phyloP scores from a whole-genome alignment of 2,113 vertebrate species.

The Pseudorectes ferrugineus region DNA sequence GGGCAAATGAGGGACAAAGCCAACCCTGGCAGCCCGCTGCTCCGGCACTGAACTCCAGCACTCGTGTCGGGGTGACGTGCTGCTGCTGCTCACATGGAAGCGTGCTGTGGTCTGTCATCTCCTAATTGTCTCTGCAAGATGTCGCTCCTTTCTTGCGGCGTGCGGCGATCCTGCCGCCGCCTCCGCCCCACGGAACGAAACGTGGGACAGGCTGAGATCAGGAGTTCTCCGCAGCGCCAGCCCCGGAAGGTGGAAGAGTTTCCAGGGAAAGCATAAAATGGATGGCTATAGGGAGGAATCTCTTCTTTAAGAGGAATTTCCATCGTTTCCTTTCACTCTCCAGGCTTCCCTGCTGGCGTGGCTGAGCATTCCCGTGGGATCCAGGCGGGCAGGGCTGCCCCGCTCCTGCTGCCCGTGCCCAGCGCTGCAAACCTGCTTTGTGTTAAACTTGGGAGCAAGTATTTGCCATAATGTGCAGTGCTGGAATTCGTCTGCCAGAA shows the following conservation, averaged over 20 bases:
- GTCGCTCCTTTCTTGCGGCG: not conserved
- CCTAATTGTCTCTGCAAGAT: not conserved
- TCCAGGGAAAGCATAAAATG: not conserved
- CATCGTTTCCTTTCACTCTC: rapidly evolving
- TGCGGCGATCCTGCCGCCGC: not conserved
- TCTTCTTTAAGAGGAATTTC: not conserved
- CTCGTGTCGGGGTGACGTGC: rapidly evolving
- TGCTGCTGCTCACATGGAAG: not conserved
- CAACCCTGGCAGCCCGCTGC: rapidly evolving
- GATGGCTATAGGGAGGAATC: rapidly evolving
- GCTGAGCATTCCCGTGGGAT: not conserved
- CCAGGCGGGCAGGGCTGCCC: not conserved
- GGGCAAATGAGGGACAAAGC: too few relatives aligned
- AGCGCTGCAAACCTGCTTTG: not conserved
- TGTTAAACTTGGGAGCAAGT: not conserved
- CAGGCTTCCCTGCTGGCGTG: not conserved
- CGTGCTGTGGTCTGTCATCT: not conserved
- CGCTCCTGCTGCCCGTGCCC: rapidly evolving
- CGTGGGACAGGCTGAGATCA: rapidly evolving
- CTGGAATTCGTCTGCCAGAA: not conserved
- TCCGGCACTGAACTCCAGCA: rapidly evolving
- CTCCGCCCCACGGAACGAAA: rapidly evolving
- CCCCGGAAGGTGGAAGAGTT: not conserved
- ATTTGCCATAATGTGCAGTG: not conserved
- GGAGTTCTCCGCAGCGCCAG: not conserved